These are phyloP conservation scores for Astyanax mexicanus DNA, from an alignment of 2,797 vertebrate genomes.

Conservation along the genomic window DNA sequence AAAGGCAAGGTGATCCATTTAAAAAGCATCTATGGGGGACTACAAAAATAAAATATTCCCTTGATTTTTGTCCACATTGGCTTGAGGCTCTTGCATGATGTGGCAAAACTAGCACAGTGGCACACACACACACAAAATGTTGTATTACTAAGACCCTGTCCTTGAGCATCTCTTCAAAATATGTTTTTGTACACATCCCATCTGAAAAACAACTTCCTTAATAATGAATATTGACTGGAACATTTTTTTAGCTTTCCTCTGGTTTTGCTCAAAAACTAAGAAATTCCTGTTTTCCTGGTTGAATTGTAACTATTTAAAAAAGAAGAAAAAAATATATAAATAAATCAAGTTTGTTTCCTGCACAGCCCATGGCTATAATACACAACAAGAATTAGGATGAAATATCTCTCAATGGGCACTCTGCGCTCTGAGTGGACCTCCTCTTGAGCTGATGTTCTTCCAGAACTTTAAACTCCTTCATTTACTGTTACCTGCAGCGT, in stretches of 20 bases:
- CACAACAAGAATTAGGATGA: not conserved
- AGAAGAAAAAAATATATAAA: too few species aligned
- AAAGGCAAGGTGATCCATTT: too few species aligned
- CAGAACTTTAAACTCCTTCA: conserved; percentile 3
- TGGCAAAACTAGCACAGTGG: too few species aligned
- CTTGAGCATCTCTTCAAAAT: conserved; percentile 25
- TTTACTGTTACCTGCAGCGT: conserved; percentile 45
- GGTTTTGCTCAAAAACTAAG: conserved; percentile 2
- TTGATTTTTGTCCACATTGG: not conserved
- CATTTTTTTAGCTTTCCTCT: conserved; percentile 8
- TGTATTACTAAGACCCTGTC: conserved; percentile 6
- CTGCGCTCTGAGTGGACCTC: conserved; percentile 25
- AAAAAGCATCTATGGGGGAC: too few species aligned
- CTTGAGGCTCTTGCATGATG: not conserved
- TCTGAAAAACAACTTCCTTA: not conserved
- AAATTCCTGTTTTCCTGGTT: conserved; percentile 24
- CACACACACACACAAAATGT: too few species aligned
- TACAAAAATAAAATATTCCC: not conserved
- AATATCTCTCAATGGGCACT: conserved; percentile 12
- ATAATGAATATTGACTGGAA: conserved; percentile 34
- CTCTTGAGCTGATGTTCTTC: conserved; percentile 7
- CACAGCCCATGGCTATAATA: conserved; percentile 30
- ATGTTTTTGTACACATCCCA: not conserved
- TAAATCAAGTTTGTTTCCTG: conserved; percentile 19
- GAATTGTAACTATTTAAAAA: not conserved